A percentile compares a stretch with the other conserved stretches of the same genome.
phyloP scores from a whole-genome alignment of 2,113 vertebrate genomes.

The Phylloscopus trochiloides region DNA sequence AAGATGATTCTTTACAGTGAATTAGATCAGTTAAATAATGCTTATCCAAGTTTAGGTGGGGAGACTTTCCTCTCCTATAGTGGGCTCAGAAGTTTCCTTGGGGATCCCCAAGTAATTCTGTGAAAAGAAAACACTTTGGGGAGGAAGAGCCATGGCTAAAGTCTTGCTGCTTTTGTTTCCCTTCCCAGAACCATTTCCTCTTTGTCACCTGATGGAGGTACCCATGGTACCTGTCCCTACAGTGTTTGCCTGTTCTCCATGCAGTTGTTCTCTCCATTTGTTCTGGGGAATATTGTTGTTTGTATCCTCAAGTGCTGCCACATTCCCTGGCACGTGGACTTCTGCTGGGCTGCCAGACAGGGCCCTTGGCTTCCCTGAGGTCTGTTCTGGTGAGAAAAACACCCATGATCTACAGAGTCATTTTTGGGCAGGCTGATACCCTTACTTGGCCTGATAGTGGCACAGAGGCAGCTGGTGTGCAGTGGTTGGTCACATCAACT shows the following conservation, averaged over 20 bases:
- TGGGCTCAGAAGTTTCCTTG: neutral
- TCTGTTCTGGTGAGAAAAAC: neutral
- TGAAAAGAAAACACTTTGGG: neutral
- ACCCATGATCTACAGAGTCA: neutral
- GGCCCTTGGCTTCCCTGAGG: neutral
- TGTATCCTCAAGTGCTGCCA: neutral
- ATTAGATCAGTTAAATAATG: neutral
- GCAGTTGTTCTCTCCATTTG: neutral
- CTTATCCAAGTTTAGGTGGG: neutral
- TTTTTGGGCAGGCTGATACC: neutral
- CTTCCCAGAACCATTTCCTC: neutral
- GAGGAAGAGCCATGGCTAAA: neutral
- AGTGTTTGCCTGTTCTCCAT: neutral
- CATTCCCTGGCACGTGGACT: neutral
- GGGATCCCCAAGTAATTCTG: neutral
- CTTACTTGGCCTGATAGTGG: neutral
- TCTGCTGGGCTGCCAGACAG: neutral
- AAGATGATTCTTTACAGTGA: neutral
- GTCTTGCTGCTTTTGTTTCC: neutral
- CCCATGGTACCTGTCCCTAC: neutral
- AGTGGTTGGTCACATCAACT: rapidly evolving
- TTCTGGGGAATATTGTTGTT: neutral
- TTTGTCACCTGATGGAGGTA: neutral
- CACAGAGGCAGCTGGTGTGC: rapidly evolving
- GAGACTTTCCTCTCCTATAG: neutral